Percentiles rank a stretch among this genome's conserved stretches.
These are phyloP conservation scores for Lutraria rhynchaena DNA, from an alignment of 1,140 invertebrate species.

Conservation along the genomic window DNA sequence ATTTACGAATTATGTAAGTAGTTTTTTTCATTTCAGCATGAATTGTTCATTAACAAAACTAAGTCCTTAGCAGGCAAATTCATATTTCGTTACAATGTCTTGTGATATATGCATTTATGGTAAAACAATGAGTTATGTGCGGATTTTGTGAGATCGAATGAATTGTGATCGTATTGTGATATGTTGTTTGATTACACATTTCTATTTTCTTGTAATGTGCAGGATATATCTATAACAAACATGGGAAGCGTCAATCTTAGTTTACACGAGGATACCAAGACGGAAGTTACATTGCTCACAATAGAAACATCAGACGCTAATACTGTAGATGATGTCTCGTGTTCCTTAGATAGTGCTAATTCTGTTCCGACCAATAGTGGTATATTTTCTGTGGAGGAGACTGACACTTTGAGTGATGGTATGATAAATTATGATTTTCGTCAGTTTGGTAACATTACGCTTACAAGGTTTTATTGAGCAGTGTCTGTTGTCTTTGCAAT, in stretches of 20 bases:
- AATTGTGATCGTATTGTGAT: not conserved
- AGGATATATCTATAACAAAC: constrained; percentile 26
- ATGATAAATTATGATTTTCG: too few species aligned
- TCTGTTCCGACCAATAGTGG: constrained; percentile 5
- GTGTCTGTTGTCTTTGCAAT: too few species aligned
- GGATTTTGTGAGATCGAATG: too few species aligned
- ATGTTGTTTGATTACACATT: not conserved
- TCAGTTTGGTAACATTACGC: too few species aligned
- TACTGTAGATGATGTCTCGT: not conserved
- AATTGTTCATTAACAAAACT: too few species aligned
- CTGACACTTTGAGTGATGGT: constrained; percentile 9
- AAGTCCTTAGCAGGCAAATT: too few species aligned
- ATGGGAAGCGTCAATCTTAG: not conserved
- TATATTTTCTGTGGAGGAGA: constrained; percentile 11
- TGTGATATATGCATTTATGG: too few species aligned
- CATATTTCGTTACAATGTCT: too few species aligned
- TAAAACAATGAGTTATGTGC: too few species aligned
- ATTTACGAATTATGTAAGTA: constrained; percentile 21
- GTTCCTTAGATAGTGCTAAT: not conserved
- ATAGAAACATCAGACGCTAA: constrained; percentile 19
- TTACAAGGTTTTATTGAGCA: too few species aligned
- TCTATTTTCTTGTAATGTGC: not conserved
- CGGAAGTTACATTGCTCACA: not conserved
- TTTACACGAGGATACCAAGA: constrained; percentile 12
- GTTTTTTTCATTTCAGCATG: too few species aligned